Base-by-base conservation (phyloP, 1,140 invertebrate species). In the Drosophila willistoni region DNA sequence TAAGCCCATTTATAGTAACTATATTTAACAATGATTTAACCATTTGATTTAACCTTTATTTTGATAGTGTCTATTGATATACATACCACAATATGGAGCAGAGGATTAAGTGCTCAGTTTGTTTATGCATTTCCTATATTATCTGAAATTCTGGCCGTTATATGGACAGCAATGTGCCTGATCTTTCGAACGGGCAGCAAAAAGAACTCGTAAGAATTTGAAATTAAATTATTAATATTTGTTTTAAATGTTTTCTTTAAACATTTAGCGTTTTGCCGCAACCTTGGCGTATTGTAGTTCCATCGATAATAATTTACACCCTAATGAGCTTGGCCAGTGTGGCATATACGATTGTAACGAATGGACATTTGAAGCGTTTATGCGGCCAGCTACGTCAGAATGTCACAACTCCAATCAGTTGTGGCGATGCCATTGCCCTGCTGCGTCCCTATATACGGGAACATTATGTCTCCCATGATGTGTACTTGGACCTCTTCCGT, bases 271-370 rank as follows among this genome's bases (percentile, higher is more conserved):
- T 91, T 7, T 65, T 92, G 41, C 91, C 91, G 1, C 87, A 92
- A 36, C 91, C 90, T 1, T 92, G 91, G 91, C 89, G 90, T 42
- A 92, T 92, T 69, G 91, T 92, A 2, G 73, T 91, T 62, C 91
- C 91, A n/a, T 91, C 91, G 25, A 90, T 92, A 22, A 25, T 71
- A 1, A 83, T 92, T 3, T 92, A 91, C 22, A 71, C 81, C 6
- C 55, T 91, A 7, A 92, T 91, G 91, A 77, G 85, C 7, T 9
- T 91, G 10, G 62, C 73, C 7, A 91, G 85, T 41, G 59, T 81
- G 0, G 57, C 72, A 6, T 91, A 92, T 36, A 79, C 83, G 0
- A 90, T 91, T 66, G 61, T 90, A 13, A 91, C 86, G 29, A 85
- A 90, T 56, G 74, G 77, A 10, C 79, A 87, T 14, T 36, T 92